These are phyloP conservation scores for Leptodactylus fallax DNA, from an alignment of 2,797 vertebrate species.

Conservation along the genomic window DNA sequence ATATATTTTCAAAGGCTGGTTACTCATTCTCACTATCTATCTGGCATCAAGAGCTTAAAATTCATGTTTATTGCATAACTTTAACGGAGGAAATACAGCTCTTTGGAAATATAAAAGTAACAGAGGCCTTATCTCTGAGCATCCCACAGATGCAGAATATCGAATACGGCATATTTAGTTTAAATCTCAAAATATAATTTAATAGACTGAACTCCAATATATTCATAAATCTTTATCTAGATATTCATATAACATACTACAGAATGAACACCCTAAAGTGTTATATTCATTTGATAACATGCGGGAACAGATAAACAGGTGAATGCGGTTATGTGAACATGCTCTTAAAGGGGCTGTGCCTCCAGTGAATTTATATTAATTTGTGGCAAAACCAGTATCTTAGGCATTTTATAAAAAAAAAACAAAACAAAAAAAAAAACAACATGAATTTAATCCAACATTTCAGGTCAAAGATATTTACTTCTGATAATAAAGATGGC, in stretches of 20 bases:
- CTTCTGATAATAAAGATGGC: too few relatives aligned
- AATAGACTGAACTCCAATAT: neutral
- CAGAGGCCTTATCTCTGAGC: conserved; percentile 1
- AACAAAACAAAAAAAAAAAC: too few relatives aligned
- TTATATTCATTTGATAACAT: neutral
- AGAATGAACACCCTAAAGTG: neutral
- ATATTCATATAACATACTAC: neutral
- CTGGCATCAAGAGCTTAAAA: conserved; percentile 32
- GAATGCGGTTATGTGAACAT: too few relatives aligned
- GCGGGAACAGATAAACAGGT: too few relatives aligned
- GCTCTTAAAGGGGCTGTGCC: too few relatives aligned
- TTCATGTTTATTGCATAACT: conserved; percentile 24
- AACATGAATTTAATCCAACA: too few relatives aligned
- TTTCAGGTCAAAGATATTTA: too few relatives aligned
- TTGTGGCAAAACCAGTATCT: too few relatives aligned
- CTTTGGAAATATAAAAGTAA: neutral
- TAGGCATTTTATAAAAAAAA: too few relatives aligned
- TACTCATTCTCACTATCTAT: conserved; percentile 18
- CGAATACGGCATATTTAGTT: neutral
- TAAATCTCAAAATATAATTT: conserved; percentile 9
- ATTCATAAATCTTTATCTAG: neutral
- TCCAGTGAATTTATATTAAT: too few relatives aligned
- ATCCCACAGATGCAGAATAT: conserved; percentile 14
- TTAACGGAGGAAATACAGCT: neutral
- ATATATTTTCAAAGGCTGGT: conserved; percentile 38